Base-by-base conservation (phyloP, 1,140 invertebrate genomes). In the Cydia splendana region DNA sequence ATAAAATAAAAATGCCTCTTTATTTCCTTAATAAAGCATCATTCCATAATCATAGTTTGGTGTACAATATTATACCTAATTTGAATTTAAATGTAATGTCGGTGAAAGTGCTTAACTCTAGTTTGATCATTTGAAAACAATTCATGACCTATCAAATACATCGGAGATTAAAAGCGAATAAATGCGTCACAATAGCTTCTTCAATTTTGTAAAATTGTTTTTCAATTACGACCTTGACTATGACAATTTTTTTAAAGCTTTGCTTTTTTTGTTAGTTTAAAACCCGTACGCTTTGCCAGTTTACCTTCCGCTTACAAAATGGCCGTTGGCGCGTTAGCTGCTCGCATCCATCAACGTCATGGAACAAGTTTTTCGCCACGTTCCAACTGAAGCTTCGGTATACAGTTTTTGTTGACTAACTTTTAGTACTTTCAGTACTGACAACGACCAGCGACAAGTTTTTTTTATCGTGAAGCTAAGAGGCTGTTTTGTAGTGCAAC, bases 341-440 rank as follows among this genome's bases (percentile, higher is more conserved):
- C 78, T 45, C 78, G 45, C 88, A 91, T 91, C 89, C 84, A 91
- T 91, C 90, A 91, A 78, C 85, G 88, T 91, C 88, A 86, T 75
- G 45, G 80, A 85, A 82, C 87, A 88, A 90, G 88, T 89, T 90
- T 90, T 91, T 90, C 85, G 82, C 82, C 80, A 83, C 84, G 86
- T 83, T 86, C 81, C 80, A 42, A 84, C 87, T 84, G 81, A 85
- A 86, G 79, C 84, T 79, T 84, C 81, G 82, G 80, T 81, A 78
- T 80, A 62, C 80, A 82, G 86, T 89, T 91, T 89, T 91, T 87
- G 85, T 90, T 90, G 85, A 82, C 82, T 80, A 88, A 85, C 87
- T 90, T 85, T 84, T 82, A 82, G 83, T 81, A 77, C 79, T 84
- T 83, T 87, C 85, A 85, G 42, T 28, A 53, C 42, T 53, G 73